phyloP scores from a whole-genome alignment of 2,888 invertebrate species.

The Dicyrtomina minuta region DNA sequence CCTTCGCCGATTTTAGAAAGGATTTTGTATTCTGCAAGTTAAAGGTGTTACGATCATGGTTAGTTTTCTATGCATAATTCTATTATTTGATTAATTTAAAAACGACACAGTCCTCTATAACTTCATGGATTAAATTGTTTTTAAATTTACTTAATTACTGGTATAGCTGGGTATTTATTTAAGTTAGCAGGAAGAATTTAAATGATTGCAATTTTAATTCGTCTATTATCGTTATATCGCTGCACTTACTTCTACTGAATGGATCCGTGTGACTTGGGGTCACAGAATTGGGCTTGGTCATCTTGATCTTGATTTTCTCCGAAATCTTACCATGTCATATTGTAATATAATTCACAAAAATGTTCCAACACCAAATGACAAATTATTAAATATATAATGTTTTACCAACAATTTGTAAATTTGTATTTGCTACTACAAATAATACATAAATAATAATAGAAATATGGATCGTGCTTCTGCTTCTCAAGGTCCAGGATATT shows the following conservation, averaged over 20 bases:
- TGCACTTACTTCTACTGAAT: constrained; percentile 38
- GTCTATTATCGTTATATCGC: background rate
- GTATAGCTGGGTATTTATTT: background rate
- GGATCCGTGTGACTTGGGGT: constrained; percentile 35
- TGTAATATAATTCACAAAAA: too few species aligned
- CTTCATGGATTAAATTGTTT: too few species aligned
- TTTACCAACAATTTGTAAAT: constrained; percentile 9
- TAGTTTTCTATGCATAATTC: too few species aligned
- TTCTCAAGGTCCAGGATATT: too few species aligned
- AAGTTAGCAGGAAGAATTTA: background rate
- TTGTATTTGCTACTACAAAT: too few species aligned
- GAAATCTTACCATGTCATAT: background rate
- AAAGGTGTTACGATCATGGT: too few species aligned
- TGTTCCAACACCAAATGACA: background rate
- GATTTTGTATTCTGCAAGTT: constrained; percentile 65
- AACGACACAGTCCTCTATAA: too few species aligned
- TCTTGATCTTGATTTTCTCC: background rate
- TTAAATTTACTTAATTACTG: background rate
- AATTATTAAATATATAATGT: background rate
- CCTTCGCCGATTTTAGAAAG: constrained; percentile 69
- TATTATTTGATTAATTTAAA: too few species aligned
- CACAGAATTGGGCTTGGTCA: constrained; percentile 9
- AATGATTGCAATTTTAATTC: background rate
- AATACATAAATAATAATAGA: too few species aligned
- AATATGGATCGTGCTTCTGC: too few species aligned